Conservation (phyloP, 2,113 vertebrate genomes). For the Eurystomus gularis region DNA sequence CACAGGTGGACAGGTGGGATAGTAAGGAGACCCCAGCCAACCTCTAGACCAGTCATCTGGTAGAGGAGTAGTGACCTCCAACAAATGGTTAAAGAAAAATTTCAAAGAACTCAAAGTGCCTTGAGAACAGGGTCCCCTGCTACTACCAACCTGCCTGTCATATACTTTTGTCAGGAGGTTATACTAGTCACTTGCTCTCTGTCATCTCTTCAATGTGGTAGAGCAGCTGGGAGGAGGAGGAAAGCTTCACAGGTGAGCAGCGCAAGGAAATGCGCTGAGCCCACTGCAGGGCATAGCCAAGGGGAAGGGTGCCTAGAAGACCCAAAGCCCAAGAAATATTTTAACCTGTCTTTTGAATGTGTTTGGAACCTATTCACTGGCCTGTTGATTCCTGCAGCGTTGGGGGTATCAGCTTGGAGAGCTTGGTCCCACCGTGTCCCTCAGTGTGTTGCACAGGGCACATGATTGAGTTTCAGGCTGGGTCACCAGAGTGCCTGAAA, state of each 20-base stretch:
- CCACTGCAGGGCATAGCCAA: not conserved
- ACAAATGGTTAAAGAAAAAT: not conserved
- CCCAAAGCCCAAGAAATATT: not conserved
- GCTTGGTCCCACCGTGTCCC: not conserved
- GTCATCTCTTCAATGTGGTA: not conserved
- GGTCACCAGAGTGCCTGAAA: accelerated
- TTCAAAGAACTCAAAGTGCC: not conserved
- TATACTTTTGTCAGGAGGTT: not conserved
- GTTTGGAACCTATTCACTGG: not conserved
- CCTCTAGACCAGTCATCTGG: not conserved
- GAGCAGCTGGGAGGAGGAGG: not conserved
- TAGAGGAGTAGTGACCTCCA: not conserved
- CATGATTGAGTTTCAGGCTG: not conserved
- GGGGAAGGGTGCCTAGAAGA: not conserved
- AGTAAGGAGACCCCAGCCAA: not conserved
- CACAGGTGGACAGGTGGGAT: not conserved
- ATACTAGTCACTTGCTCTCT: not conserved
- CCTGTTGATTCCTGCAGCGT: not conserved
- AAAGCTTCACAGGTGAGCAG: not conserved
- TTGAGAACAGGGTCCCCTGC: not conserved
- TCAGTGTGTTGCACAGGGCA: not conserved
- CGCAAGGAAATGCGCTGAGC: not conserved
- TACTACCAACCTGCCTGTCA: not conserved
- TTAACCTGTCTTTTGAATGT: not conserved
- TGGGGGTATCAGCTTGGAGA: not conserved